A percentile compares a stretch with the other conserved stretches of the same genome.
phyloP scores from a whole-genome alignment of 30 jellyfish, hydroid and myxozoan genomes.

The Cassiopea xamachana region DNA sequence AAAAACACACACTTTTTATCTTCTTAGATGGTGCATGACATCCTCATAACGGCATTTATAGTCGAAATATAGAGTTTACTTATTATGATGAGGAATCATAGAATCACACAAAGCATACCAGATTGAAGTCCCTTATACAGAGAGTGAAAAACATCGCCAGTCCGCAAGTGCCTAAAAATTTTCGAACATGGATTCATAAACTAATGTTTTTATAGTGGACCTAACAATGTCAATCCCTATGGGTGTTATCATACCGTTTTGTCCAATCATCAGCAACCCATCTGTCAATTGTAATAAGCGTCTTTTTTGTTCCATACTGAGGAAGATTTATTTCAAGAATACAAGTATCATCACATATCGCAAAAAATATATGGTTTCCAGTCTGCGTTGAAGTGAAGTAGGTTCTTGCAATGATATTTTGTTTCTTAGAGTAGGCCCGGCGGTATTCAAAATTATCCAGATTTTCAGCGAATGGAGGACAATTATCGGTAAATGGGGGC shows the following conservation, averaged over 20 bases:
- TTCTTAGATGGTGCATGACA: too few species aligned
- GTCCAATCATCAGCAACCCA: neutral
- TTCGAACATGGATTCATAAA: neutral
- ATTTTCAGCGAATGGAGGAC: neutral
- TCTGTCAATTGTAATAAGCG: neutral
- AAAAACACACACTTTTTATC: too few species aligned
- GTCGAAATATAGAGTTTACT: too few species aligned
- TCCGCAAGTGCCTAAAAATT: too few species aligned
- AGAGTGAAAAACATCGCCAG: too few species aligned
- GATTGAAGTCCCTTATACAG: too few species aligned
- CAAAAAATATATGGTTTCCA: slow-evolving; percentile 18
- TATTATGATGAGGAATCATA: too few species aligned
- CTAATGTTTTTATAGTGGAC: neutral
- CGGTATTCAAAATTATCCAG: slow-evolving; percentile 2
- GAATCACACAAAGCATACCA: too few species aligned
- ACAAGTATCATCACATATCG: neutral
- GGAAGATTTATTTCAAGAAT: neutral
- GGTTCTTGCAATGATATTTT: neutral
- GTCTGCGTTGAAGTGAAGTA: slow-evolving; percentile 5
- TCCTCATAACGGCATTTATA: too few species aligned
- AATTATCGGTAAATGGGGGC: neutral
- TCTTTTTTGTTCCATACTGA: neutral
- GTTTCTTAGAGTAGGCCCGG: neutral
- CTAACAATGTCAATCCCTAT: neutral
- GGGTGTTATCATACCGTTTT: neutral